Conservation (phyloP, 2,888 invertebrate species). For the Tinea pellionella region DNA sequence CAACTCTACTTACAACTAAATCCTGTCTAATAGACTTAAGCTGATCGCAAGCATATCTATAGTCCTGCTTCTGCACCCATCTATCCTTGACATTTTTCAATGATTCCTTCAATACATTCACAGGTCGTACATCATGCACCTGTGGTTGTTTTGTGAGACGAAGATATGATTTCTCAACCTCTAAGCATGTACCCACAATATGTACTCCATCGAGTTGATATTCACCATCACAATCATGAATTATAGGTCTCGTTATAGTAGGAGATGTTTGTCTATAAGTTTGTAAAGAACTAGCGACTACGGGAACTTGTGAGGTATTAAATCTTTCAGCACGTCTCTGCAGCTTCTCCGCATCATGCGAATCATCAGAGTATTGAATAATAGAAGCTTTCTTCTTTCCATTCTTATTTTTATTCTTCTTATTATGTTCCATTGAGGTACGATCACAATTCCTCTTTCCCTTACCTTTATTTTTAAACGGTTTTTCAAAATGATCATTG, state of each 20-base stretch:
- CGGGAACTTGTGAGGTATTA: conserved; percentile 55
- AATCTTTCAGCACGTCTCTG: conserved; percentile 93
- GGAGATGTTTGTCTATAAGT: conserved; percentile 41
- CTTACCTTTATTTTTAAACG: conserved; percentile 44
- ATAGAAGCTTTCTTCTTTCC: conserved; percentile 67
- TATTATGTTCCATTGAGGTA: conserved; percentile 58
- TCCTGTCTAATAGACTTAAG: conserved; percentile 98
- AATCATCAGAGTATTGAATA: conserved; percentile 75
- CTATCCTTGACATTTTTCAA: conserved; percentile 90
- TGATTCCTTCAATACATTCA: conserved; percentile 84
- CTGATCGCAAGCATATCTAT: conserved; percentile 98
- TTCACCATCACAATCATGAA: conserved; percentile 75
- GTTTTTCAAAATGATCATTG: conserved; percentile 59
- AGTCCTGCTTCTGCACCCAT: conserved; percentile 93
- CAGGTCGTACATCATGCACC: conserved; percentile 90
- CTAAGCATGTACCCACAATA: conserved; percentile 93
- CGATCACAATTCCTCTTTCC: conserved; percentile 68
- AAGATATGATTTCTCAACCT: conserved; percentile 96
- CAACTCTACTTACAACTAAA: conserved; percentile 83
- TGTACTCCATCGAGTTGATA: conserved; percentile 89
- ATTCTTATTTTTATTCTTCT: conserved; percentile 59
- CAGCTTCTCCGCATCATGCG: conserved; percentile 81
- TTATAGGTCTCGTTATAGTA: conserved; percentile 37
- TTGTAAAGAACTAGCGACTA: conserved; percentile 58
- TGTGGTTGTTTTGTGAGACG: conserved; percentile 96